phyloP scores from a whole-genome alignment of 2,888 invertebrate genomes.

The Catocala sponsa region DNA sequence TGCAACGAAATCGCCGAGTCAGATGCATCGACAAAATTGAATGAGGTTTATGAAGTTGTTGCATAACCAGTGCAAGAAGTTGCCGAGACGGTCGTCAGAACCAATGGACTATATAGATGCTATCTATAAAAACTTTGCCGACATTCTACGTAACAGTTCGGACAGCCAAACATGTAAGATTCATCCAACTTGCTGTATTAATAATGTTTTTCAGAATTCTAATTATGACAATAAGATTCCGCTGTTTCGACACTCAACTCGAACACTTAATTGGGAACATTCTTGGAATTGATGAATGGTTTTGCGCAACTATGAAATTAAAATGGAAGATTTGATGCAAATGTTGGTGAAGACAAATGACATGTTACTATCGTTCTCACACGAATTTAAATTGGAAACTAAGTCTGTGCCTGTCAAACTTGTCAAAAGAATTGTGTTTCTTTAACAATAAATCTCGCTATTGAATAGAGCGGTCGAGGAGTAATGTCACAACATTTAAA shows the following conservation, averaged over 20 bases:
- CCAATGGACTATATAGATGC: conserved; percentile 58
- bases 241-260: conserved; percentile 61
- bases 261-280: conserved; percentile 57
- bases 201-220: conserved; percentile 63
- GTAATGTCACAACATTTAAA: conserved; percentile 40
- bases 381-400: neutral
- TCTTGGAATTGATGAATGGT: conserved; percentile 57
- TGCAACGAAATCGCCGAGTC: conserved; percentile 67
- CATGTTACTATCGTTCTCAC: conserved; percentile 25
- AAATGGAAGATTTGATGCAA: conserved; percentile 48
- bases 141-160: conserved; percentile 69
- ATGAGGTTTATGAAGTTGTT: conserved; percentile 74
- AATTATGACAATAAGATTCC: conserved; percentile 65
- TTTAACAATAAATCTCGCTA: conserved; percentile 4
- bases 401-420: no score
- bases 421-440: no score
- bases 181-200: conserved; percentile 42
- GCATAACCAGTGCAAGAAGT: conserved; percentile 69
- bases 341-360: conserved; percentile 32
- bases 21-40: conserved; percentile 72
- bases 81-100: conserved; percentile 39
- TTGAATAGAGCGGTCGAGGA: conserved; percentile 22
- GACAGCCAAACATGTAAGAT: conserved; percentile 32
- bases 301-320: conserved; percentile 34
- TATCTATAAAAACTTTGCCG: conserved; percentile 74